Conservation (phyloP, 1,140 invertebrate species). For the Meteorus sp. region DNA sequence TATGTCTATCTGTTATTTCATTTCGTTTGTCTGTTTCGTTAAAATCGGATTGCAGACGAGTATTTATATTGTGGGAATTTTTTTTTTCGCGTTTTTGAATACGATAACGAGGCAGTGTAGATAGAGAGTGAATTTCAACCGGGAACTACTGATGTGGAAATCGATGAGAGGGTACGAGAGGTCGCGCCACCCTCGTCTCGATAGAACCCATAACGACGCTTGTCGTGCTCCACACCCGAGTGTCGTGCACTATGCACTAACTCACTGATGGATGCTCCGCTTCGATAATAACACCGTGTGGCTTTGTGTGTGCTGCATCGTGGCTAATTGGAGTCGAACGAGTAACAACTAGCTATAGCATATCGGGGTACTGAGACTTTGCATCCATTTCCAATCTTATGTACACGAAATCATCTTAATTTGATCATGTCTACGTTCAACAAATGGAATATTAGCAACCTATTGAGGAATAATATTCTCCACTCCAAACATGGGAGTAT, state of each 20-base stretch:
- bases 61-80: not conserved
- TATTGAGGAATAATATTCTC: too few species aligned
- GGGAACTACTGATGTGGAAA: not conserved
- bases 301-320: not conserved
- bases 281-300: not conserved
- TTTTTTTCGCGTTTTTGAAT: not conserved
- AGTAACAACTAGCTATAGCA: not conserved
- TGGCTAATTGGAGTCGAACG: not conserved
- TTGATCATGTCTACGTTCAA: too few species aligned
- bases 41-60: not conserved
- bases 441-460: too few species aligned
- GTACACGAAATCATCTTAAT: too few species aligned
- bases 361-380: too few species aligned
- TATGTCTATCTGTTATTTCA: too few species aligned
- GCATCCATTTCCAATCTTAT: too few species aligned
- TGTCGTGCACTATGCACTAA: not conserved
- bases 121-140: not conserved
- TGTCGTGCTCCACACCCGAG: not conserved
- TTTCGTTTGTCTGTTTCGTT: too few species aligned
- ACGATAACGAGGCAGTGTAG: too few species aligned
- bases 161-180: not conserved
- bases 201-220: constrained; percentile 6
- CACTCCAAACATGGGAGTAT: too few species aligned
- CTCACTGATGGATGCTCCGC: not conserved
- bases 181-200: not conserved